These are phyloP conservation scores for Noctua janthe DNA, from an alignment of 2,888 invertebrate genomes.

Conservation along the genomic window DNA sequence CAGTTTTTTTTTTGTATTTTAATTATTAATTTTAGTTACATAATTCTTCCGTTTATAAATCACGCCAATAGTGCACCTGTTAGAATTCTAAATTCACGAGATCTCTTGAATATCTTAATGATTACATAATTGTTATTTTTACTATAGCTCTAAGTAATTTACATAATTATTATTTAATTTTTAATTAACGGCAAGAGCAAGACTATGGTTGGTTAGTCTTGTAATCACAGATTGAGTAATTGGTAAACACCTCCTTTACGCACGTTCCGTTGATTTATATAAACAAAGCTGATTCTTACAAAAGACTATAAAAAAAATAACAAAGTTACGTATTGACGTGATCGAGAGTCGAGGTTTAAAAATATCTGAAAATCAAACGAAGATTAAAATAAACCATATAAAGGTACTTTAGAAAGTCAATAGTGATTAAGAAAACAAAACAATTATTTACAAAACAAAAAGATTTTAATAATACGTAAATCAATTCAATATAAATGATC, in stretches of 20 bases:
- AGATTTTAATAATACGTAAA: conserved; percentile 1
- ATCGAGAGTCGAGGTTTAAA: not conserved
- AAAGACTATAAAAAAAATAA: not conserved
- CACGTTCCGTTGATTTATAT: conserved; percentile 8
- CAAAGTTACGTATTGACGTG: not conserved
- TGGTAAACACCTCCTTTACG: not conserved
- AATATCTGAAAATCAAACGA: not conserved
- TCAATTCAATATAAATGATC: not conserved
- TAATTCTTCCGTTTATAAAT: not conserved
- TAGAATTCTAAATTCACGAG: not conserved
- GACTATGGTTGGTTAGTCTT: not conserved
- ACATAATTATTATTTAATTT: not conserved
- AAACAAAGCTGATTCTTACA: conserved; percentile 1
- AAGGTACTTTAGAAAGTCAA: conserved; percentile 23
- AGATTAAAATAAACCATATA: conserved; percentile 8
- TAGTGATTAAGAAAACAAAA: conserved; percentile 5
- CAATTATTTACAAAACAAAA: conserved; percentile 6
- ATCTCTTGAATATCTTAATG: not conserved
- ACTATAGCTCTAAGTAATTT: conserved; percentile 1
- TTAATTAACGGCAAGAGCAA: conserved; percentile 1
- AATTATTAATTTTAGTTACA: not conserved
- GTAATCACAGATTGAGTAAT: conserved; percentile 14
- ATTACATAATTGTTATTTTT: conserved; percentile 7
- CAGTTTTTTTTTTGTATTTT: not conserved
- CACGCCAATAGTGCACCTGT: not conserved